Conservation (phyloP, 1,140 invertebrate species). For the Spodoptera frugiperda region DNA sequence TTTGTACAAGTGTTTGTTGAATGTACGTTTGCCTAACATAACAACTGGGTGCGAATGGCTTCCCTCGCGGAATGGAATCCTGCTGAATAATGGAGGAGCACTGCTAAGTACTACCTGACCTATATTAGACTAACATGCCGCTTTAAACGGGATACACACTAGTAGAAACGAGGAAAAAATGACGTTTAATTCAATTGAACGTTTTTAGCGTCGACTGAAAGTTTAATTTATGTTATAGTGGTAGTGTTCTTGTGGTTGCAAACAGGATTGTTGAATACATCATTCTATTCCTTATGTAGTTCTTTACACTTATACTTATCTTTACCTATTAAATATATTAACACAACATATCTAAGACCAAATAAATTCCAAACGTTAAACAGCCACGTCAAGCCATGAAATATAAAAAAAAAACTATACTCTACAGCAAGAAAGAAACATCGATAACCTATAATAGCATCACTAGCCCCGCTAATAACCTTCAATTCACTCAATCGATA, state of each 20-base stretch:
- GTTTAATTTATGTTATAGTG: neutral
- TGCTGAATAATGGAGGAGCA: conserved; percentile 52
- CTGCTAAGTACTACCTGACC: conserved; percentile 50
- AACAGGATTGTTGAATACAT: no score
- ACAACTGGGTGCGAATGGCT: conserved; percentile 40
- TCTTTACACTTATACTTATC: no score
- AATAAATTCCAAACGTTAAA: no score
- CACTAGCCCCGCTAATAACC: neutral
- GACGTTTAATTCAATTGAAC: neutral
- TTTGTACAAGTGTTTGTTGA: conserved; percentile 32
- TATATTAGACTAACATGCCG: conserved; percentile 44
- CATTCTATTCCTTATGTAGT: no score
- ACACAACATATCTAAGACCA: no score
- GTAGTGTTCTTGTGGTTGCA: no score
- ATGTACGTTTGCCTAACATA: conserved; percentile 44
- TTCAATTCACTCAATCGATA: conserved; percentile 26
- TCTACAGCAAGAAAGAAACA: neutral
- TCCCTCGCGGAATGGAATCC: conserved; percentile 32
- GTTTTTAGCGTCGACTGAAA: neutral
- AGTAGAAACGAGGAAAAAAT: conserved; percentile 42
- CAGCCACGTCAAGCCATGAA: no score
- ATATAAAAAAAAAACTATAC: neutral
- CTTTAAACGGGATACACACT: conserved; percentile 48
- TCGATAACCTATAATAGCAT: neutral
- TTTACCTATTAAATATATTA: no score